phyloP scores from a whole-genome alignment of 1,140 invertebrate genomes.

The Centruroides sculpturatus region DNA sequence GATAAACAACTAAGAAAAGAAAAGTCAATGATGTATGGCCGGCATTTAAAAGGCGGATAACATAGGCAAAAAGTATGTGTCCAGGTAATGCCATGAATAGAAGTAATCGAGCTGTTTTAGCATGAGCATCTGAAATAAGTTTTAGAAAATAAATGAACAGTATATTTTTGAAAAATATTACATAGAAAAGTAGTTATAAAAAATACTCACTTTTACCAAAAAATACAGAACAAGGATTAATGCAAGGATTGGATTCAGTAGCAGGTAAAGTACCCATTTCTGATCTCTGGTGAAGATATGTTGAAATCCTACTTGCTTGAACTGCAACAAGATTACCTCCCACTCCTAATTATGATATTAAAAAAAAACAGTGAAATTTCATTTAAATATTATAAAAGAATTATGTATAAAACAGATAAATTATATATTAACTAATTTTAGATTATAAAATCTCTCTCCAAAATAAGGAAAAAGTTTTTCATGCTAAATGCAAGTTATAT shows the following conservation, averaged over 20 bases:
- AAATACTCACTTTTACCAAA: background rate
- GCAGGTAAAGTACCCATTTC: constrained; percentile 16
- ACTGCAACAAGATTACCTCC: constrained; percentile 44
- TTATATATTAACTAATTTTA: too few relatives aligned
- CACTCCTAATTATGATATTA: constrained; percentile 30
- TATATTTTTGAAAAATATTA: background rate
- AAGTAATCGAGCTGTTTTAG: constrained; percentile 35
- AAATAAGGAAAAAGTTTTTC: too few relatives aligned
- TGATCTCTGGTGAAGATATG: constrained; percentile 30
- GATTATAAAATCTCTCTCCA: too few relatives aligned
- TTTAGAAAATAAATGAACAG: background rate
- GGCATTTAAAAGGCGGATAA: constrained; percentile 32
- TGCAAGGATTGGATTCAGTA: constrained; percentile 12
- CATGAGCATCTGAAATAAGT: constrained; percentile 20
- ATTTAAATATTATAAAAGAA: too few relatives aligned
- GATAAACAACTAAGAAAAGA: constrained; percentile 33
- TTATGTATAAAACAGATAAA: too few relatives aligned
- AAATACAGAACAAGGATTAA: too few relatives aligned
- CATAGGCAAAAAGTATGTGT: constrained; percentile 40
- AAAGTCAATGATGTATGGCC: constrained; percentile 30
- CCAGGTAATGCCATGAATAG: constrained; percentile 48
- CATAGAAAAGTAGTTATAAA: too few relatives aligned
- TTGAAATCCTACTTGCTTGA: constrained; percentile 41
- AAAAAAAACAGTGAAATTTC: too few relatives aligned
- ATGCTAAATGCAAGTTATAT: too few relatives aligned